Evolutionary conservation across 2,888 invertebrate species (phyloP), one percentile per base, ranked within the genome.

Genomic region (Tetragnatha montana): DNA sequence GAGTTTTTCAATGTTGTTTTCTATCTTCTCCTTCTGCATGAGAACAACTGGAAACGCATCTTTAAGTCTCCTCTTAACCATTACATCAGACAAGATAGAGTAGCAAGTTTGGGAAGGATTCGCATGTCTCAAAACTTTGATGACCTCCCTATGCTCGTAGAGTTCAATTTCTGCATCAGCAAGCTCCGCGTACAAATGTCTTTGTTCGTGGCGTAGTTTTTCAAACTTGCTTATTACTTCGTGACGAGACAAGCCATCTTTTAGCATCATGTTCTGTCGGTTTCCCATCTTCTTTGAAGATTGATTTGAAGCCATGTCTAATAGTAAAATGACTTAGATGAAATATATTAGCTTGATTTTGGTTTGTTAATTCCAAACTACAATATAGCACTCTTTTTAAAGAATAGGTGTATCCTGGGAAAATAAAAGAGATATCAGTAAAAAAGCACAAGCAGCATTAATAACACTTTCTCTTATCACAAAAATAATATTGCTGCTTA

Each of bases 151-250:
- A 35, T 74, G 22, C 17, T 74, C 74, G 8, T 10, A 17, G 14
- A 74, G 35, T 1, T 74, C 22, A 4, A 74, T 12, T 74, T 74
- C 74, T 19, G 21, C 35, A 74, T 74, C 74, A 1, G 74, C 74
- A 22, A 74, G 35, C 35, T 74, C 74, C 17, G 74, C 74, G 35
- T 74, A 74, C 35, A 74, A 14, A 35, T 74, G 74, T 74, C 74
- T 74, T 74, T 74, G 74, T 14, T 74, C 35, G 8, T 74, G 74
- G 21, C 74, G 74, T 35, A 74, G 21, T 74, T 74, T 74, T 35
- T 74, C 74, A 35, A 74, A 74, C 14, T 74, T 35, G 74, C 22
- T 35, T 22, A 74, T 17, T 35, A 74, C 35, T 74, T 74, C 35
- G 2, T 74, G 74, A 6, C 74, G 74, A 10, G 74, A 22, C 22